Percentiles rank a stretch among this genome's conserved stretches.
phyloP scores from a whole-genome alignment of 2,113 vertebrate species.

The Tetraodon nigroviridis region DNA sequence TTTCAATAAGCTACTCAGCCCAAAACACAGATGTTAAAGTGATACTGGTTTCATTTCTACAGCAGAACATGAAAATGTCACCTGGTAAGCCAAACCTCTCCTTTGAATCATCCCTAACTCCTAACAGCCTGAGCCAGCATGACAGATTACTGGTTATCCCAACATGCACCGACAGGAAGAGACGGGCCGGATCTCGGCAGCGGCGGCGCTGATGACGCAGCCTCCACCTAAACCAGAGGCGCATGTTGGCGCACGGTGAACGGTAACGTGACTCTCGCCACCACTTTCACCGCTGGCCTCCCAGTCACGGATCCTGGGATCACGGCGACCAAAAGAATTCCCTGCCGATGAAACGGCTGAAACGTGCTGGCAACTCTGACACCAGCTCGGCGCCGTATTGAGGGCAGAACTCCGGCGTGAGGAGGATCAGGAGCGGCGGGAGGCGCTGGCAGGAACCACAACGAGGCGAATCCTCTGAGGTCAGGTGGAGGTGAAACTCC shows the following conservation, averaged over 20 bases:
- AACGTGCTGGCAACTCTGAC: too few relatives aligned
- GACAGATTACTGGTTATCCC: not conserved
- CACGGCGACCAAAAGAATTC: slow-evolving; percentile 23
- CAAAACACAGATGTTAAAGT: not conserved
- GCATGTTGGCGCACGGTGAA: not conserved
- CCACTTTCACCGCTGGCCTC: not conserved
- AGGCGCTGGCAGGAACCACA: slow-evolving; percentile 10
- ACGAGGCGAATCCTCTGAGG: slow-evolving; percentile 27
- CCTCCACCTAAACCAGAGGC: slow-evolving; percentile 5
- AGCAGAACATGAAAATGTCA: not conserved
- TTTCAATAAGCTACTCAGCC: not conserved
- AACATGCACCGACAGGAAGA: slow-evolving; percentile 10
- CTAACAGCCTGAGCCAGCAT: not conserved
- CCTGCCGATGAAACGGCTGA: slow-evolving; percentile 25
- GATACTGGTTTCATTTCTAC: not conserved
- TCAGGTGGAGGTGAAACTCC: slow-evolving; percentile 19
- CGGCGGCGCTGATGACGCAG: not conserved
- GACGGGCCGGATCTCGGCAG: not conserved
- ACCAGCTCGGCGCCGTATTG: too few relatives aligned
- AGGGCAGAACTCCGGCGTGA: slow-evolving; percentile 40
- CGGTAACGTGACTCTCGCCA: not conserved
- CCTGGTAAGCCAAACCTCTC: not conserved
- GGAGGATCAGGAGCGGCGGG: slow-evolving; percentile 17
- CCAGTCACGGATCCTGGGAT: slow-evolving; percentile 13
- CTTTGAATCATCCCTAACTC: slow-evolving; percentile 5